Percentiles rank a stretch among this genome's conserved stretches.
These are phyloP conservation scores for Semibalanus balanoides DNA, from an alignment of 1,140 invertebrate species.

Conservation along the genomic window DNA sequence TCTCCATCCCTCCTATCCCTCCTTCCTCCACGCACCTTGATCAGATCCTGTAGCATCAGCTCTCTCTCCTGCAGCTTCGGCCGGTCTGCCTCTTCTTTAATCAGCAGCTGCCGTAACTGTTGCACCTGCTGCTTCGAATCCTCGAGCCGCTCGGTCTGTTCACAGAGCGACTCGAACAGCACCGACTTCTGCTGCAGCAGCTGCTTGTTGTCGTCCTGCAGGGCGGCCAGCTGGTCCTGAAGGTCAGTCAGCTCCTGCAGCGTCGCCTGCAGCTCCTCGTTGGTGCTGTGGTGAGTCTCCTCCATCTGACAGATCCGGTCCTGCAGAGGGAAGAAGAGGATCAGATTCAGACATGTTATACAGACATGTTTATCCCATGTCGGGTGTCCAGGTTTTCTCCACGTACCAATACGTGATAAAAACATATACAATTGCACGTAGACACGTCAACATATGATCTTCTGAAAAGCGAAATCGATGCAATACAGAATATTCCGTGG, in stretches of 20 bases:
- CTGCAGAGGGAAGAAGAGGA: constrained; percentile 8
- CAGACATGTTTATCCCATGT: too few relatives aligned
- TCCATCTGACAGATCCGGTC: constrained; percentile 83
- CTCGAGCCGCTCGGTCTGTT: constrained; percentile 38
- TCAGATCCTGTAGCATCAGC: constrained; percentile 63
- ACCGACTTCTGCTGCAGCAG: constrained; percentile 74
- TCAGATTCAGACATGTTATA: too few relatives aligned
- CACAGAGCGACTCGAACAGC: constrained; percentile 36
- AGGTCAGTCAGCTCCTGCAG: constrained; percentile 81
- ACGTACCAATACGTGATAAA: too few relatives aligned
- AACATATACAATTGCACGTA: too few relatives aligned
- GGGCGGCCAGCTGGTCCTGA: constrained; percentile 62
- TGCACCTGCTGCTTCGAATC: constrained; percentile 32
- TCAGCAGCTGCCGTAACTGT: constrained; percentile 28
- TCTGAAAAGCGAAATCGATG: too few relatives aligned
- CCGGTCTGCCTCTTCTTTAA: constrained; percentile 13
- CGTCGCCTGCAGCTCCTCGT: constrained; percentile 86
- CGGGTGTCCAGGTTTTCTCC: too few relatives aligned
- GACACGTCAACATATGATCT: too few relatives aligned
- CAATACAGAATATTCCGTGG: too few relatives aligned
- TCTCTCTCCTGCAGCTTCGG: constrained; percentile 43
- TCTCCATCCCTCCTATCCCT: too few relatives aligned
- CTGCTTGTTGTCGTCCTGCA: constrained; percentile 73
- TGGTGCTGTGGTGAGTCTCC: constrained; percentile 76
- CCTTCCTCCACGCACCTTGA: constrained; percentile 56